phyloP scores from a whole-genome alignment of 1,140 invertebrate species.

The Brachionus angularis region DNA sequence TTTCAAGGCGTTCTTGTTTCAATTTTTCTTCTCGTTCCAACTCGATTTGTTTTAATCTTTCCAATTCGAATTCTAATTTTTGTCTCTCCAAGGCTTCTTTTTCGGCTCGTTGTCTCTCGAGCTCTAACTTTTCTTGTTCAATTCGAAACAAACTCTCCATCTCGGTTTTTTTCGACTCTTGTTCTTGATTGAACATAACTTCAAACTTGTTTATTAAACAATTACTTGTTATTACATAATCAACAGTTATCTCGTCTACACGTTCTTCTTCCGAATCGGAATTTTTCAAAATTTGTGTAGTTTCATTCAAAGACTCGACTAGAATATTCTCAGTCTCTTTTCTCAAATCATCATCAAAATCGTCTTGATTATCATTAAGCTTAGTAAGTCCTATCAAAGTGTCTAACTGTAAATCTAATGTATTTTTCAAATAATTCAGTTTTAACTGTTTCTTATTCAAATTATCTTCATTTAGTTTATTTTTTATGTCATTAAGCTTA shows the following conservation, averaged over 20 bases:
- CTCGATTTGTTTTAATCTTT: not conserved
- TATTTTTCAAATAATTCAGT: constrained; percentile 13
- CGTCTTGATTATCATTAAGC: not conserved
- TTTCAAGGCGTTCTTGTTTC: not conserved
- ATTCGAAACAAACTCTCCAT: not conserved
- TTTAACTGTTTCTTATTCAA: constrained; percentile 10
- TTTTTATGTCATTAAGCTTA: not conserved
- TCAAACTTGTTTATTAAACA: too few species aligned
- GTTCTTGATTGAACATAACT: too few species aligned
- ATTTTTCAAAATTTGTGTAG: too few species aligned
- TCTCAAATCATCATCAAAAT: constrained; percentile 4
- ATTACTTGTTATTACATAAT: too few species aligned
- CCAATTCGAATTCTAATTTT: constrained; percentile 1
- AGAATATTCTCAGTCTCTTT: constrained; percentile 32
- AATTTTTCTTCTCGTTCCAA: not conserved
- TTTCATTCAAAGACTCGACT: constrained; percentile 21
- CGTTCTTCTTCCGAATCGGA: too few species aligned
- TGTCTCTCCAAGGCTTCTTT: not conserved
- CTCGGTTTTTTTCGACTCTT: too few species aligned
- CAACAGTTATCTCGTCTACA: constrained; percentile 26
- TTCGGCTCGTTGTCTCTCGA: not conserved
- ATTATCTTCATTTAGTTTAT: not conserved
- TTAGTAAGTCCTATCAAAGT: not conserved
- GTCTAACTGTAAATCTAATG: constrained; percentile 14
- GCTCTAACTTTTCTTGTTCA: not conserved